Evolutionary conservation across 2,113 vertebrate species (phyloP).

Genomic region (Anarrhichthys ocellatus): DNA sequence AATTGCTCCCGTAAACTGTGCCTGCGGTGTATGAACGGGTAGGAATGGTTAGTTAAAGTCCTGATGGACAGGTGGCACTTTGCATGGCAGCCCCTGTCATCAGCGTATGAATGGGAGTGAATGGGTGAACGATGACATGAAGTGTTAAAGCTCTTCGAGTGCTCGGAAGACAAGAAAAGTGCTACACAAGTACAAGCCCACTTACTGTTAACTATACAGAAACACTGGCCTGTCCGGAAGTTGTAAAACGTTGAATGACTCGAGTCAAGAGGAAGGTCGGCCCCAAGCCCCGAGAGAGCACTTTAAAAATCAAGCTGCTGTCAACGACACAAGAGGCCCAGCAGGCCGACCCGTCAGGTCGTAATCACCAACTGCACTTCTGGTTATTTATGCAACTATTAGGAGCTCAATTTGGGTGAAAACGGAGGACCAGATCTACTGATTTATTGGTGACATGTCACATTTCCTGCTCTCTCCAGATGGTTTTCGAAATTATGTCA

Average conservation of each 20-base stretch:
- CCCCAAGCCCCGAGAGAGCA: not conserved
- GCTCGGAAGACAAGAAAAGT: too few relatives aligned
- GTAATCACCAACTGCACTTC: not conserved
- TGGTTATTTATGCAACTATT: slow-evolving; percentile 5
- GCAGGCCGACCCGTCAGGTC: not conserved
- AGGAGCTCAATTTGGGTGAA: not conserved
- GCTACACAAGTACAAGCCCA: too few relatives aligned
- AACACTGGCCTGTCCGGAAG: slow-evolving; percentile 1
- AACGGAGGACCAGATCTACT: not conserved
- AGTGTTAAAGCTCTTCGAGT: too few relatives aligned
- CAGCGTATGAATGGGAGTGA: too few relatives aligned
- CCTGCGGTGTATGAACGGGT: too few relatives aligned
- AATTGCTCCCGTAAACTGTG: too few relatives aligned
- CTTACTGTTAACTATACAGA: not conserved
- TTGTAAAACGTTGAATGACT: slow-evolving; percentile 17
- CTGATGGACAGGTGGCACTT: too few relatives aligned
- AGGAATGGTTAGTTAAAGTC: too few relatives aligned
- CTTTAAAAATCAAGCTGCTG: slow-evolving; percentile 26
- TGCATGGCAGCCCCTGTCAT: too few relatives aligned
- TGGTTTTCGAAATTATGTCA: not conserved
- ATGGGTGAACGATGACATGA: too few relatives aligned
- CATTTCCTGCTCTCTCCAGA: slow-evolving; percentile 1
- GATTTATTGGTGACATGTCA: not conserved
- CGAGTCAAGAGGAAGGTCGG: not conserved
- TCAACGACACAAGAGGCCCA: not conserved